A percentile compares a stretch with the other conserved stretches of the same genome.
phyloP scores from a whole-genome alignment of 2,797 vertebrate genomes.

The Thripadectes ignobilis region DNA sequence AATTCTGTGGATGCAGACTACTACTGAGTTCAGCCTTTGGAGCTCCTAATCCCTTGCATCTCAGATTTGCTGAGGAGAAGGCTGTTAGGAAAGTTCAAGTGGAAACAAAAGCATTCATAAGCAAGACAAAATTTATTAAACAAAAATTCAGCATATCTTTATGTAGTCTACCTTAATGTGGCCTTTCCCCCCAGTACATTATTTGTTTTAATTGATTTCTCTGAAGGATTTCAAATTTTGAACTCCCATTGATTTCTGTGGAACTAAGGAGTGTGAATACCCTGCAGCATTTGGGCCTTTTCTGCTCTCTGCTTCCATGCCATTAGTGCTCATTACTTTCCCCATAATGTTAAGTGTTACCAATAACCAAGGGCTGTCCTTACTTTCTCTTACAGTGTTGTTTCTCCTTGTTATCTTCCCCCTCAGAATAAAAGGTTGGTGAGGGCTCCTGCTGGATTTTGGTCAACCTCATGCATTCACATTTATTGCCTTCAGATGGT shows the following conservation, averaged over 20 bases:
- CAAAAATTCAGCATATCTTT: not conserved
- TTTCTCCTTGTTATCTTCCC: not conserved
- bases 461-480: not conserved
- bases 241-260: not conserved
- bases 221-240: not conserved
- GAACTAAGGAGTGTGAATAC: not conserved
- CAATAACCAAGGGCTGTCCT: not conserved
- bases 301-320: not conserved
- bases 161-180: not conserved
- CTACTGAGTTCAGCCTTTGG: not conserved
- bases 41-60: not conserved
- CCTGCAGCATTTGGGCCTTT: not conserved
- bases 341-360: not conserved
- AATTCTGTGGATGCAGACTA: not conserved
- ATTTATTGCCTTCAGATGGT: not conserved
- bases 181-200: not conserved
- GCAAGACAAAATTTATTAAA: not conserved
- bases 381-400: not conserved
- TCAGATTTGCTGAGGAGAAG: not conserved
- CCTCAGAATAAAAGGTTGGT: not conserved
- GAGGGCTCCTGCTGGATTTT: not conserved
- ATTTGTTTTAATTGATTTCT: not conserved
- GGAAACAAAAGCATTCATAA: not conserved
- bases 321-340: not conserved
- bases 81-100: not conserved